A percentile compares a stretch with the other conserved stretches of the same genome.
These are phyloP conservation scores for Oceanodroma tethys DNA, from an alignment of 2,113 vertebrate genomes.

Conservation along the genomic window DNA sequence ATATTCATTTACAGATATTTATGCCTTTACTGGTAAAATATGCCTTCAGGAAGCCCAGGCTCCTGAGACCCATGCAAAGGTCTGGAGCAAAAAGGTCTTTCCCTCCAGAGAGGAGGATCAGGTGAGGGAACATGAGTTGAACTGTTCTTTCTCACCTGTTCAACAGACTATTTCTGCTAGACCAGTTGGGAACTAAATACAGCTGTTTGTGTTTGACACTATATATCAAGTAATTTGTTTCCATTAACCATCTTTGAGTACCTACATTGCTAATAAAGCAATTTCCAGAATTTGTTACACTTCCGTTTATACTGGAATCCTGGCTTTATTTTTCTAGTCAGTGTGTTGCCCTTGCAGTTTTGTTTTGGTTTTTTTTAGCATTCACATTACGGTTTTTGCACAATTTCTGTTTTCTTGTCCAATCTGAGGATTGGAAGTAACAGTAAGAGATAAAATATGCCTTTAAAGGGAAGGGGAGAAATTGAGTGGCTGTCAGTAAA, in stretches of 20 bases:
- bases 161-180: neutral
- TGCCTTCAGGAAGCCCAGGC: neutral
- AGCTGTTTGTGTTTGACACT: neutral
- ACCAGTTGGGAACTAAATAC: neutral
- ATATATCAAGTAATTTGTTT: neutral
- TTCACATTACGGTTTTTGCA: fast-evolving
- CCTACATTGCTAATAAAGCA: neutral
- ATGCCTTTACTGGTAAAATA: neutral
- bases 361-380: neutral
- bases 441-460: neutral
- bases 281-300: neutral
- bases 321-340: neutral
- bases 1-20: neutral
- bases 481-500: neutral
- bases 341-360: neutral
- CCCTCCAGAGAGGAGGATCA: neutral
- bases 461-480: neutral
- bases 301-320: neutral
- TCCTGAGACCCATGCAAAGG: neutral
- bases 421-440: neutral
- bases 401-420: neutral
- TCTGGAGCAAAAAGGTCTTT: neutral
- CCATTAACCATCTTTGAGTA: neutral
- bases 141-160: neutral
- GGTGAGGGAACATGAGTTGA: neutral